phyloP scores from a whole-genome alignment of 2,113 vertebrate species.

The Peromyscus californicus region DNA sequence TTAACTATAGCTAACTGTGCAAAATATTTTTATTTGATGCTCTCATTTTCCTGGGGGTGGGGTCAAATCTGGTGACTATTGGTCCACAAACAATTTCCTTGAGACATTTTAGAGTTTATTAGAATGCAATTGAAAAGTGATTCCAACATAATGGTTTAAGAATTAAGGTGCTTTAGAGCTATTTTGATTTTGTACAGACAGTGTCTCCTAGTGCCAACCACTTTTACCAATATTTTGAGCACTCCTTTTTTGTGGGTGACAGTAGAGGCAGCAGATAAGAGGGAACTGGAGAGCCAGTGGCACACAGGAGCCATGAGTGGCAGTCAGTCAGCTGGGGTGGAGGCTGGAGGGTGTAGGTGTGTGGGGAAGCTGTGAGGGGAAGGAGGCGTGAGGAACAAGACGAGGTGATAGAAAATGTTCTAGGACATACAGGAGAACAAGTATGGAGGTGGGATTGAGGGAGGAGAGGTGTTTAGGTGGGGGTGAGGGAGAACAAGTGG shows the following conservation, averaged over 20 bases:
- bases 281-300: background rate
- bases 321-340: conserved; percentile 37
- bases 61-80: conserved; percentile 38
- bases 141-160: background rate
- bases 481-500: background rate
- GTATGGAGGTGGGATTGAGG: background rate
- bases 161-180: conserved; percentile 28
- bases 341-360: background rate
- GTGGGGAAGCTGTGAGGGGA: background rate
- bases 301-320: background rate
- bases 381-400: conserved; percentile 27
- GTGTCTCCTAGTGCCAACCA: background rate
- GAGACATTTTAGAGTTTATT: conserved; percentile 41
- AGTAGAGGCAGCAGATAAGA: background rate
- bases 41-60: background rate
- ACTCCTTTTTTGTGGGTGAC: conserved; percentile 35
- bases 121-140: conserved; percentile 52
- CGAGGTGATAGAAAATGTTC: conserved; percentile 46
- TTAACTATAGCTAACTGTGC: conserved; percentile 1
- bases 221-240: conserved; percentile 28
- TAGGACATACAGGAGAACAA: background rate
- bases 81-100: conserved; percentile 20
- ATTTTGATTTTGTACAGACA: conserved; percentile 18
- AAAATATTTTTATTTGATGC: conserved; percentile 29
- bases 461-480: background rate